Base-by-base conservation (phyloP, 2,888 invertebrate species). In the Trichogramma dendrolimi region DNA sequence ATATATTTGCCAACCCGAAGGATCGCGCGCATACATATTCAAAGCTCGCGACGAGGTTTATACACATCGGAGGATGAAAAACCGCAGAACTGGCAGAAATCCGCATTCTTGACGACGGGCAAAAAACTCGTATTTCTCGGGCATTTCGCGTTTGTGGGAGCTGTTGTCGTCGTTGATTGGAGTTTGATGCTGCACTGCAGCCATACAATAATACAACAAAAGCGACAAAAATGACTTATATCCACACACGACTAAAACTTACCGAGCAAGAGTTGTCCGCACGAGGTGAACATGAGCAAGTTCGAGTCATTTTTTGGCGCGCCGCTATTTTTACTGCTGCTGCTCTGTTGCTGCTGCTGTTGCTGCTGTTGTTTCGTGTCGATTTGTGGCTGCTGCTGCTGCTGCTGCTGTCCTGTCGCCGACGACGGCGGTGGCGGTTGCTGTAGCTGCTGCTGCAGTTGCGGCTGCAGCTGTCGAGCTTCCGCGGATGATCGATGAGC, bases 201-300 rank as follows among this genome's bases (percentile, higher is more conserved):
- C 27, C 27, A 27, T 27, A 27, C 3, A 27, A 27, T 27, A 27
- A 27, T 27, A 27, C 27, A 2, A 27, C 27, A 27, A 27, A 27
- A 27, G 27, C 27, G 27, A 27, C 27, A 27, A 2, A 27, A 27
- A 27, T 27, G 27, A 27, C 27, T 27, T 27, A 2, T 27, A 27
- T 27, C 2, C 27, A 27, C 27, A 27, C 2, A 27, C 27, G 27
- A 27, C 47, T 5, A 47, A 47, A 6, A 40, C 66, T 72, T 58
- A 76, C 76, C 76, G 3, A 78, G 71, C 4, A 78, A 65, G 6
- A 78, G 67, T 63, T 78, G 78, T n/a, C 77, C 76, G 44, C 77
- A 78, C 6, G 77, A 78, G 4, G 74, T 74, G 60, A 78, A 72
- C 78, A 78, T 78, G 14, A 77, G 71, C 6, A 75, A 54, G 61